Base-by-base conservation (phyloP, 2,888 invertebrate species). In the Lissocephala sabroskyi region DNA sequence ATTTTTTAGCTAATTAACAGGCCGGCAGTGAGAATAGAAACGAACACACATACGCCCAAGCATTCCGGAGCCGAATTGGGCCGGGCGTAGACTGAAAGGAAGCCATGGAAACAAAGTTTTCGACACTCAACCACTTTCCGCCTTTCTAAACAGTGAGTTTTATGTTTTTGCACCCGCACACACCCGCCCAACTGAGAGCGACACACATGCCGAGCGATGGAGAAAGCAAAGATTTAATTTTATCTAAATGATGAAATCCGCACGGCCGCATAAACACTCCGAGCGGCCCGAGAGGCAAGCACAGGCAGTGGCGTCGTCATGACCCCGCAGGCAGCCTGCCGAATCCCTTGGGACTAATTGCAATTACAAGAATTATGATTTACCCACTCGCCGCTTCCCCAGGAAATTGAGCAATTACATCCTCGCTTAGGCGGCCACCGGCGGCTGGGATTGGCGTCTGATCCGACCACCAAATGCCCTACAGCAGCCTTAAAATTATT, bases 361-460 rank as follows among this genome's bases (percentile, higher is more conserved):
- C 70, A 64, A 68, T 64, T 64, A 65, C 54, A 68, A 49, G 52
- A 68, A 64, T 62, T 64, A 64, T 70, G 65, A 50, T 70, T 64
- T 70, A 47, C 53, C 46, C 52, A 52, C 58, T 43, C 40, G 14
- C 13, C n/a, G n/a, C n/a, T n/a, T n/a, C n/a, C n/a, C n/a, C n/a
- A n/a, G n/a, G n/a, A n/a, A n/a, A n/a, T n/a, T n/a, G n/a, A n/a
- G n/a, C n/a, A n/a, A n/a, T n/a, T n/a, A n/a, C n/a, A n/a, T n/a
- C n/a, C n/a, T n/a, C n/a, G n/a, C n/a, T n/a, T n/a, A n/a, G n/a
- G n/a, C n/a, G n/a, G n/a, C n/a, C n/a, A n/a, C 11, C 30, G 13
- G 30, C 30, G 30, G 13, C 30, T 10, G 11, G 13, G n/a, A 32
- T n/a, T n/a, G 11, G 6, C 1, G 13, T 5, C 11, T 11, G 11